phyloP scores from a whole-genome alignment of 2,888 invertebrate species.

The Eilema sororculum region DNA sequence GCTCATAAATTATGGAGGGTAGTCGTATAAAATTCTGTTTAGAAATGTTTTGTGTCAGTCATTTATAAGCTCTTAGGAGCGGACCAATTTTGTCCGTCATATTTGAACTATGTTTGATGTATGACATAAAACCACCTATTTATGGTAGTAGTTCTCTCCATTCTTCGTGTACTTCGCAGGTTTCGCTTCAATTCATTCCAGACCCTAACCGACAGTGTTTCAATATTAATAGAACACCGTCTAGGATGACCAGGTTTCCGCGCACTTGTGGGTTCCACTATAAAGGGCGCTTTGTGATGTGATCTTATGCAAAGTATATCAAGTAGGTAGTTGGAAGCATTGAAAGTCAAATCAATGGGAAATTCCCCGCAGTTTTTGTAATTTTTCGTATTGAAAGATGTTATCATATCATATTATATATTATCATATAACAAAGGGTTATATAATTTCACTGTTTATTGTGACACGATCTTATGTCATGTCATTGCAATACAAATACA shows the following conservation, averaged over 20 bases:
- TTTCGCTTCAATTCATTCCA: neutral
- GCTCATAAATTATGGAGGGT: slow-evolving; percentile 22
- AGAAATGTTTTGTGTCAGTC: slow-evolving; percentile 13
- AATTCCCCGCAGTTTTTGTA: neutral
- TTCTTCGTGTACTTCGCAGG: neutral
- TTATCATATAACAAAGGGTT: neutral
- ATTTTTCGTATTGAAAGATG: neutral
- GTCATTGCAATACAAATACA: neutral
- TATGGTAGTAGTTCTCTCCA: neutral
- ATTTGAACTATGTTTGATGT: neutral
- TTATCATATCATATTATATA: neutral
- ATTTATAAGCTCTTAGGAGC: slow-evolving; percentile 4
- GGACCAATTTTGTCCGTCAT: neutral
- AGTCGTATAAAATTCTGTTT: slow-evolving; percentile 23
- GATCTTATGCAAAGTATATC: neutral
- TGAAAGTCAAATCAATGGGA: neutral
- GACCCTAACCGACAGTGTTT: neutral
- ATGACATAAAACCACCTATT: neutral
- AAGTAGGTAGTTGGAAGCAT: neutral
- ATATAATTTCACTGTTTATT: neutral
- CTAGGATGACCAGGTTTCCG: neutral
- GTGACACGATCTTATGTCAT: neutral
- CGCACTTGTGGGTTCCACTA: neutral
- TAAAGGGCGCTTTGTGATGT: neutral
- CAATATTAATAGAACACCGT: neutral